Evolutionary conservation across 2,888 invertebrate species (phyloP).

Genomic region (Aleiodes leptofemur): DNA sequence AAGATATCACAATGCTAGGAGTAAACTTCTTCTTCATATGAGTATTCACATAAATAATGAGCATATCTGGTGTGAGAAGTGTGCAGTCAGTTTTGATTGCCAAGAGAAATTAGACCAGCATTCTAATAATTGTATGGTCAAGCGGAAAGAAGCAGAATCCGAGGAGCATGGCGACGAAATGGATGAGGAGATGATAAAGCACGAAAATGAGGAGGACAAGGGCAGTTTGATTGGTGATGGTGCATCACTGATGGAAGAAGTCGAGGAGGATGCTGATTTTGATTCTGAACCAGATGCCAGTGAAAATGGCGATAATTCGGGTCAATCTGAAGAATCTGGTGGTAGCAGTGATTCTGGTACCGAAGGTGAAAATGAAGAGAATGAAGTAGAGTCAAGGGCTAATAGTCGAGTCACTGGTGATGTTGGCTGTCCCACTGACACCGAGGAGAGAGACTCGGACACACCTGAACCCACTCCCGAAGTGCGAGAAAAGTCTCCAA

Average conservation of each 20-base stretch:
- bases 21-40: constrained; percentile 78
- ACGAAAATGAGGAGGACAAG: constrained; percentile 55
- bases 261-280: constrained; percentile 58
- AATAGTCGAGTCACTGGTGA: constrained; percentile 60
- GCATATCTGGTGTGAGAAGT: constrained; percentile 67
- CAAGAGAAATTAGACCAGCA: constrained; percentile 67
- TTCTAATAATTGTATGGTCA: constrained; percentile 60
- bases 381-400: constrained; percentile 57
- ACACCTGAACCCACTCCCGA: constrained; percentile 48
- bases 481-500: constrained; percentile 32
- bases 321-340: constrained; percentile 52
- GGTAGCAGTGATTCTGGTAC: constrained; percentile 39
- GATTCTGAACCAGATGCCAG: constrained; percentile 58
- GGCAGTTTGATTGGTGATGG: constrained; percentile 62
- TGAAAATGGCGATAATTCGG: constrained; percentile 53
- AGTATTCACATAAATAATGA: constrained; percentile 77
- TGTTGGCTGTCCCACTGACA: constrained; percentile 62
- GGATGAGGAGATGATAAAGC: constrained; percentile 54
- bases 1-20: constrained; percentile 79
- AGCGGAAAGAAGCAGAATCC: constrained; percentile 56
- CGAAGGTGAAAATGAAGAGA: constrained; percentile 56
- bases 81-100: constrained; percentile 66
- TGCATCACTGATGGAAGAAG: constrained; percentile 58
- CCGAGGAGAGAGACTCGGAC: constrained; percentile 60
- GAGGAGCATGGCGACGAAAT: constrained; percentile 58